Percentiles rank a stretch among this genome's conserved stretches.
Conservation (phyloP, 2,113 vertebrate species). For the Anarhynchus alexandrinus region DNA sequence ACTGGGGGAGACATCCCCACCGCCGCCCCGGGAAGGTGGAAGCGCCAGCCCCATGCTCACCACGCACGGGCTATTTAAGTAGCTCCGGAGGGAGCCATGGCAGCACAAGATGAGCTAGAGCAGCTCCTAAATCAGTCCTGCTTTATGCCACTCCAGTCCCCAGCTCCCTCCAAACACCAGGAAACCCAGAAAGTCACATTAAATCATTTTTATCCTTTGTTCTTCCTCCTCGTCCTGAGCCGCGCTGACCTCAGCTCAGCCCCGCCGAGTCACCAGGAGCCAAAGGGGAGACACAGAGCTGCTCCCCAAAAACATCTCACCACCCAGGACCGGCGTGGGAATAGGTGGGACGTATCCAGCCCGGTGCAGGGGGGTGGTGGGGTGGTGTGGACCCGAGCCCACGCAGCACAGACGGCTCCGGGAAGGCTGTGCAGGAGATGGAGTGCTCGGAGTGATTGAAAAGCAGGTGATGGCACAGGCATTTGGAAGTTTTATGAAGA, state of each 20-base stretch:
- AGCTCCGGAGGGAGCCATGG: neutral
- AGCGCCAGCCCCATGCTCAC: neutral
- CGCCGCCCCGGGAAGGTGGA: accelerated
- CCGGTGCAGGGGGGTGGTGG: accelerated
- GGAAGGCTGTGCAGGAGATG: neutral
- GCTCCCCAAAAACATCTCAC: neutral
- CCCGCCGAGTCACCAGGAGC: accelerated
- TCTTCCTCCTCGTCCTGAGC: neutral
- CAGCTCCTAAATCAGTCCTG: conserved; percentile 14
- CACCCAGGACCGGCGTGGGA: neutral
- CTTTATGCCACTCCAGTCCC: neutral
- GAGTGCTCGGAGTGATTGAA: neutral
- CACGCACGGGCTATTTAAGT: neutral
- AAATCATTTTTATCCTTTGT: neutral
- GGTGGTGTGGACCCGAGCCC: accelerated
- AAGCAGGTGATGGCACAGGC: neutral
- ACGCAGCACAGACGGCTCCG: accelerated
- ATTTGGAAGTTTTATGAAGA: neutral
- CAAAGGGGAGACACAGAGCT: accelerated
- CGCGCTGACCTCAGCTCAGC: neutral
- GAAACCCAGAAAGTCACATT: neutral
- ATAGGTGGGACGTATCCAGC: neutral
- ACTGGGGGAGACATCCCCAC: neutral
- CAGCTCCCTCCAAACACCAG: neutral
- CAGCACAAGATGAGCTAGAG: neutral